A percentile compares a stretch with the other conserved stretches of the same genome.
Conservation (phyloP, 2,888 invertebrate species). For the Lochmaea capreae region DNA sequence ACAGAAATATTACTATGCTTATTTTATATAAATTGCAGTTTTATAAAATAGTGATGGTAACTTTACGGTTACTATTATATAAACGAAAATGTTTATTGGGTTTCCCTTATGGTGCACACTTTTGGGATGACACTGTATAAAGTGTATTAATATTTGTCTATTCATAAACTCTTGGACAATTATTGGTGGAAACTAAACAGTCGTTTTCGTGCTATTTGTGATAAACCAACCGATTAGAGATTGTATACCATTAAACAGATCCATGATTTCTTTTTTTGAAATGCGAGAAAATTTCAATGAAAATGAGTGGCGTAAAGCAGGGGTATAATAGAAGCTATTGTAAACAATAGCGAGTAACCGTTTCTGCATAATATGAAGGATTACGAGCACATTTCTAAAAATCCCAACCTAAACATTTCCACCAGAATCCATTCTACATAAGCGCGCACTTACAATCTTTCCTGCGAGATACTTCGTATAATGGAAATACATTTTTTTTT, state of each 20-base stretch:
- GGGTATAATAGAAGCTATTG: constrained; percentile 27
- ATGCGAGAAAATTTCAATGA: constrained; percentile 35
- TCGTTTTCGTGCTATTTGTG: neutral
- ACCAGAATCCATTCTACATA: constrained; percentile 58
- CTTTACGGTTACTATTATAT: too few relatives aligned
- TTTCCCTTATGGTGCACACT: too few relatives aligned
- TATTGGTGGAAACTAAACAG: neutral
- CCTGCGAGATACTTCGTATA: constrained; percentile 15
- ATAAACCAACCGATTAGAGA: constrained; percentile 23
- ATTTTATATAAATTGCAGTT: too few relatives aligned
- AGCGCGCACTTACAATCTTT: constrained; percentile 56
- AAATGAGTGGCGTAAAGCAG: constrained; percentile 34
- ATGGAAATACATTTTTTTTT: constrained; percentile 18
- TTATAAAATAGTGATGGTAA: too few relatives aligned
- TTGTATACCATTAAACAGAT: constrained; percentile 26
- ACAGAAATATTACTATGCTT: too few relatives aligned
- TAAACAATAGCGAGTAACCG: constrained; percentile 34
- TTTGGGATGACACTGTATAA: too few relatives aligned
- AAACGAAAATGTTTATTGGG: too few relatives aligned
- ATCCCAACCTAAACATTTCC: constrained; percentile 52
- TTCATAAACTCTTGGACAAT: neutral
- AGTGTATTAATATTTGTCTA: neutral
- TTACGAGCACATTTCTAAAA: constrained; percentile 61
- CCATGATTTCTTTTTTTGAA: constrained; percentile 28
- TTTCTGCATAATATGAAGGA: constrained; percentile 60